Evolutionary conservation across 2,113 vertebrate genomes (phyloP).

Genomic region (Eurypyga helias): DNA sequence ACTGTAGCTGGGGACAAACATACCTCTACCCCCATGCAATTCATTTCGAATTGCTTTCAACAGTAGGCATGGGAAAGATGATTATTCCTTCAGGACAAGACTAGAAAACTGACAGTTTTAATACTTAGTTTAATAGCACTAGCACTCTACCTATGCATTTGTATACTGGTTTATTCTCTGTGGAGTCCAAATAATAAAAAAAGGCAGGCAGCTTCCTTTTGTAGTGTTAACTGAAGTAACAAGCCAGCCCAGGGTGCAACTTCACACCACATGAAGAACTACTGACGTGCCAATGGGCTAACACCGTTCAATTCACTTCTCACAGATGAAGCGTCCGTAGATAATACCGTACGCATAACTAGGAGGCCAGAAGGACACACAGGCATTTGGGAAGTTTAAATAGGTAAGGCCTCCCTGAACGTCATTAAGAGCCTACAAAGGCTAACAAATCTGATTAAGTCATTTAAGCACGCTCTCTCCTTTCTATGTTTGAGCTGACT

Average conservation of each 20-base stretch:
- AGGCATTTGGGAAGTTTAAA: not conserved
- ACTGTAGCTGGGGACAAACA: not conserved
- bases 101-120: not conserved
- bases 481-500: not conserved
- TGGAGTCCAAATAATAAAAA: not conserved
- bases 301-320: not conserved
- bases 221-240: not conserved
- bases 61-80: not conserved
- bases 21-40: not conserved
- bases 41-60: not conserved
- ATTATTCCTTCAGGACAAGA: not conserved
- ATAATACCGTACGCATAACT: not conserved
- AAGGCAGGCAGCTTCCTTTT: not conserved
- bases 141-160: not conserved
- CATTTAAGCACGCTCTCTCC: not conserved
- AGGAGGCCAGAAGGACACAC: not conserved
- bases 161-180: not conserved
- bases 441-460: slow-evolving; percentile 42
- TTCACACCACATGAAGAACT: not conserved
- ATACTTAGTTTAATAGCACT: not conserved
- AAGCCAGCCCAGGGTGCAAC: not conserved
- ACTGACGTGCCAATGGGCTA: accelerated
- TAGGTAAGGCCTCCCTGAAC: not conserved
- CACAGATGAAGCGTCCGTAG: not conserved
- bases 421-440: not conserved